Evolutionary conservation across 2,888 invertebrate species (phyloP).

Genomic region (Philereme transversata): DNA sequence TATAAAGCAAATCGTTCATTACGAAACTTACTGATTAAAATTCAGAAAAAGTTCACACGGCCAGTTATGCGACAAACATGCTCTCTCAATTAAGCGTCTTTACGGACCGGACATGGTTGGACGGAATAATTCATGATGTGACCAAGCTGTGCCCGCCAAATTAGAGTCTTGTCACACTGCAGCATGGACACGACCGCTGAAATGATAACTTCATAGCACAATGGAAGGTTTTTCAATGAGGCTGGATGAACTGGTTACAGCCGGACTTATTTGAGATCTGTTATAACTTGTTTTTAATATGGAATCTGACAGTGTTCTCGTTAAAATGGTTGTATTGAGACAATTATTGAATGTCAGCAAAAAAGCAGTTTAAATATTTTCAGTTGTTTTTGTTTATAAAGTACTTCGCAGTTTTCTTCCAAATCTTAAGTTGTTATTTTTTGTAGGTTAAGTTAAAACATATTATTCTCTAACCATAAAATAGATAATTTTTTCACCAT

Average conservation of each 20-base stretch:
- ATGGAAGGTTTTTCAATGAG: slow-evolving; percentile 24
- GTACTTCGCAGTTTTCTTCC: too few species aligned
- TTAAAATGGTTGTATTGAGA: slow-evolving; percentile 2
- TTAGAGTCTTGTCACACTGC: slow-evolving; percentile 53
- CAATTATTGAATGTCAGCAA: too few species aligned
- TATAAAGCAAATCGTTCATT: slow-evolving; percentile 40
- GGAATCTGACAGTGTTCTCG: slow-evolving; percentile 2
- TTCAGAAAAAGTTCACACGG: slow-evolving; percentile 69
- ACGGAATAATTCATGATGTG: slow-evolving; percentile 75
- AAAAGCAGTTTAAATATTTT: too few species aligned
- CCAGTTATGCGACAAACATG: slow-evolving; percentile 65
- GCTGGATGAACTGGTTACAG: slow-evolving; percentile 13
- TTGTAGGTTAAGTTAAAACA: not conserved
- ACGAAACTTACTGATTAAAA: slow-evolving; percentile 52
- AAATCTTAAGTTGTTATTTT: too few species aligned
- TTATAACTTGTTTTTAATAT: slow-evolving; percentile 5
- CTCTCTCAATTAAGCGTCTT: slow-evolving; percentile 77
- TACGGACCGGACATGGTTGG: slow-evolving; percentile 63
- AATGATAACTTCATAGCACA: slow-evolving; percentile 36
- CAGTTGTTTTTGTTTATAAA: too few species aligned
- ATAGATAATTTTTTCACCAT: not conserved
- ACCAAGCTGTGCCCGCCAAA: slow-evolving; percentile 54
- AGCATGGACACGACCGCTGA: slow-evolving; percentile 37
- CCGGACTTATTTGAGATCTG: slow-evolving; percentile 9
- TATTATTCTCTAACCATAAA: not conserved